phyloP scores from a whole-genome alignment of 2,888 invertebrate genomes.

The Odontomyia ornata region DNA sequence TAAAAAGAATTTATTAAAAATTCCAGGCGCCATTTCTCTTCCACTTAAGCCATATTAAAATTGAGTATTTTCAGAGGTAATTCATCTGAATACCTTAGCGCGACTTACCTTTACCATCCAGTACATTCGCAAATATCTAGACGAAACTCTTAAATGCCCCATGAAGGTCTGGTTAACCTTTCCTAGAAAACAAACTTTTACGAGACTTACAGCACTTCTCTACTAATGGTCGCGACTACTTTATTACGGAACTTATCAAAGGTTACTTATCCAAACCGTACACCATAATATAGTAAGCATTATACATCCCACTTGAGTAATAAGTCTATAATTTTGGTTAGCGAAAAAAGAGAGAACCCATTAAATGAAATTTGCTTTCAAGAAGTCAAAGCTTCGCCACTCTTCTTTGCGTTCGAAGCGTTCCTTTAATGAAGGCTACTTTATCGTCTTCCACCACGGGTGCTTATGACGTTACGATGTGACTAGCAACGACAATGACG shows the following conservation, averaged over 20 bases:
- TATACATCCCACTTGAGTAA: background rate
- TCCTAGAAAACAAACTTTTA: background rate
- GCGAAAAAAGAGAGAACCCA: slow-evolving; percentile 17
- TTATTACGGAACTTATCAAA: background rate
- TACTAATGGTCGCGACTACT: background rate
- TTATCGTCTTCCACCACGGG: background rate
- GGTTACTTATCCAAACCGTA: background rate
- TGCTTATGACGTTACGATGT: background rate
- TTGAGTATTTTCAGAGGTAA: no score
- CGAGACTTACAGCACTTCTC: background rate
- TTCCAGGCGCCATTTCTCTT: no score
- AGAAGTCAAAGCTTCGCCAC: background rate
- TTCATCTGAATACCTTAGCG: no score
- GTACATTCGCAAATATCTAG: no score
- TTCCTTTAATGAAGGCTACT: background rate
- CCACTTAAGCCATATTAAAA: no score
- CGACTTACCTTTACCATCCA: no score
- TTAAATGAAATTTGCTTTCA: slow-evolving; percentile 19
- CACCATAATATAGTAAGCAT: background rate
- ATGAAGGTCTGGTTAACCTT: no score
- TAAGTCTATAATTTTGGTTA: slow-evolving; percentile 1
- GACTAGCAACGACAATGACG: background rate
- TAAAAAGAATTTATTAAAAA: no score
- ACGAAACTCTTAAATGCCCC: no score
- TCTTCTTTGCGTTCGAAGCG: background rate